A percentile compares a stretch with the other conserved stretches of the same genome.
Evolutionary conservation across 2,888 invertebrate genomes (phyloP).

Genomic region (Cephus rjabovi): DNA sequence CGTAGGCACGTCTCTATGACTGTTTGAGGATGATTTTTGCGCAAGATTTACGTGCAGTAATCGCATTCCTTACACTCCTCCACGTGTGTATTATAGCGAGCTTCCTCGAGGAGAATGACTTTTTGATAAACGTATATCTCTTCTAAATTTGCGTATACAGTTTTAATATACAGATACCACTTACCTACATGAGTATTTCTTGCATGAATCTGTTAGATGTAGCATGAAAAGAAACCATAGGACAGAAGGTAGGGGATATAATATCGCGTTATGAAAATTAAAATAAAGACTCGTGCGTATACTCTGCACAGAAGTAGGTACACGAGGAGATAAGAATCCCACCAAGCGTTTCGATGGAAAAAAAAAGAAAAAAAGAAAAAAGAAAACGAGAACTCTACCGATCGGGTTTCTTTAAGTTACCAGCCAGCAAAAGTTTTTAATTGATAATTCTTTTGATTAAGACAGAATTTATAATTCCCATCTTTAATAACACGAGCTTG

Average conservation of each 20-base stretch:
- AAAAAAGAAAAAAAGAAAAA: background rate
- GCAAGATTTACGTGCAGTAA: background rate
- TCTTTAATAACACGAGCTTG: background rate
- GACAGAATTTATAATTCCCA: background rate
- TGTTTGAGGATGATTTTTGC: slow-evolving; percentile 49
- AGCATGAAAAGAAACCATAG: background rate
- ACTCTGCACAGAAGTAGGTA: background rate
- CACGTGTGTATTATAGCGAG: background rate
- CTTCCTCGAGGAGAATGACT: background rate
- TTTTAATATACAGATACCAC: background rate
- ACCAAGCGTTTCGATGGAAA: background rate
- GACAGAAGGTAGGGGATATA: background rate
- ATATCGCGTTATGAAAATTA: background rate
- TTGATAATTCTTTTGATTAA: background rate
- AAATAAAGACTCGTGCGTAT: background rate
- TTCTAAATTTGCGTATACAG: background rate
- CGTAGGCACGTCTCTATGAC: slow-evolving; percentile 44
- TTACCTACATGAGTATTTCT: background rate
- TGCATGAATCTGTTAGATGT: background rate
- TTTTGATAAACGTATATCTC: background rate
- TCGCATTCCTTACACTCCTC: background rate
- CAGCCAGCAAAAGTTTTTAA: background rate
- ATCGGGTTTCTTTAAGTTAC: background rate
- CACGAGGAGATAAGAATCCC: background rate
- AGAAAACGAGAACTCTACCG: background rate